phyloP scores from a whole-genome alignment of 1,140 invertebrate species.

The Drosophila arizonae region DNA sequence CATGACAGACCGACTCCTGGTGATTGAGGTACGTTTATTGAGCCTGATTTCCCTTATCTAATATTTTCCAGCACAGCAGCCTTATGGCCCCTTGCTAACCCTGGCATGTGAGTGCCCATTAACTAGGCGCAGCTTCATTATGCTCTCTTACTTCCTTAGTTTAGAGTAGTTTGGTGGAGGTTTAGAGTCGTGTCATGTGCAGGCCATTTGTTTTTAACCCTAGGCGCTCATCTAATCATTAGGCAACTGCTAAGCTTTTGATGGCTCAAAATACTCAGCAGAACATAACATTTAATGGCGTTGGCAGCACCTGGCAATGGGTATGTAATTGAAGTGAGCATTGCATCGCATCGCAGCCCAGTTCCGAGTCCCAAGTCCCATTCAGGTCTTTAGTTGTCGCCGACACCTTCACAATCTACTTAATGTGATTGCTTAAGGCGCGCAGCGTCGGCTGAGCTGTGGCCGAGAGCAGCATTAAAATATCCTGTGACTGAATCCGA shows the following conservation, averaged over 20 bases:
- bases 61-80: neutral
- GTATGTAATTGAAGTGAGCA: slow-evolving; percentile 18
- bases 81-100: slow-evolving; percentile 3
- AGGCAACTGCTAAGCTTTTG: slow-evolving; percentile 33
- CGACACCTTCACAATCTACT: slow-evolving; percentile 41
- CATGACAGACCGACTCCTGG: too few relatives aligned
- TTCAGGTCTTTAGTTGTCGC: slow-evolving; percentile 4
- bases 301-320: slow-evolving; percentile 10
- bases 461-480: slow-evolving; percentile 12
- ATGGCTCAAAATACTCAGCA: slow-evolving; percentile 25
- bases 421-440: slow-evolving; percentile 54
- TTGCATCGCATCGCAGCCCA: neutral
- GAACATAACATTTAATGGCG: slow-evolving; percentile 26
- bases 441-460: too few relatives aligned
- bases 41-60: too few relatives aligned
- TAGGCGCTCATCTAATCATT: slow-evolving; percentile 35
- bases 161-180: slow-evolving; percentile 20
- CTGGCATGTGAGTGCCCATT: slow-evolving; percentile 17
- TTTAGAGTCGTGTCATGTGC: neutral
- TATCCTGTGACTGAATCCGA: slow-evolving; percentile 13
- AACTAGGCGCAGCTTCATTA: neutral
- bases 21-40: too few relatives aligned
- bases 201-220: slow-evolving; percentile 22
- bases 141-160: neutral
- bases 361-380: neutral